A percentile compares a stretch with the other conserved stretches of the same genome.
Evolutionary conservation across 2,113 vertebrate species (phyloP).

Genomic region (Passer montanus): DNA sequence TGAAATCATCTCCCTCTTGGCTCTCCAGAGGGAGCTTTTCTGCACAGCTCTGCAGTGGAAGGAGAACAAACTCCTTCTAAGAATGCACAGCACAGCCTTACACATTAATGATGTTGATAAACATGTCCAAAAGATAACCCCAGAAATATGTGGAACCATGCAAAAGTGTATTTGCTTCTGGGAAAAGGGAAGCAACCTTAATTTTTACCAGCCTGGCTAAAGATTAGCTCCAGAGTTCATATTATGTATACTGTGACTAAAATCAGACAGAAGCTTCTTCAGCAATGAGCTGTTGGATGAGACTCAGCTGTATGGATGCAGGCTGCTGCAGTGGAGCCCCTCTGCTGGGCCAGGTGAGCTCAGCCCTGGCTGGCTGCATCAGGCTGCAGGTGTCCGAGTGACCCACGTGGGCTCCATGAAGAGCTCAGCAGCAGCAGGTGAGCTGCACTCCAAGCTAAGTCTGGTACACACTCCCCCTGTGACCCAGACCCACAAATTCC

Average conservation of each 20-base stretch:
- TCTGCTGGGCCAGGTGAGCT: background rate
- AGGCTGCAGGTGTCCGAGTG: background rate
- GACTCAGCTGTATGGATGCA: background rate
- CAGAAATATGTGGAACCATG: background rate
- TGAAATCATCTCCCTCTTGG: background rate
- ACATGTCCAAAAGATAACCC: background rate
- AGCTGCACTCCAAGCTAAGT: background rate
- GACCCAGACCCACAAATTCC: background rate
- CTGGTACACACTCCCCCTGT: background rate
- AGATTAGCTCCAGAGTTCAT: background rate
- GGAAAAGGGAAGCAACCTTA: background rate
- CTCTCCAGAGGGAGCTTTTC: background rate
- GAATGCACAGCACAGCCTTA: background rate
- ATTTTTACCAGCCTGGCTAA: background rate
- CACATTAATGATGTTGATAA: background rate
- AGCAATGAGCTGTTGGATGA: background rate
- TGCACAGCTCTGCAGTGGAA: background rate
- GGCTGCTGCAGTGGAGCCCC: background rate
- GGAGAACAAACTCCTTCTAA: background rate
- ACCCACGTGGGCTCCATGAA: accelerated
- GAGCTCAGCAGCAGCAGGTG: background rate
- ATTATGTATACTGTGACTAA: background rate
- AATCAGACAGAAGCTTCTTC: background rate
- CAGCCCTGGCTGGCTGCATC: background rate
- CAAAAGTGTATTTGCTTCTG: background rate